A percentile compares a stretch with the other conserved stretches of the same genome.
phyloP scores from a whole-genome alignment of 2,113 vertebrate genomes.

The Peromyscus californicus region DNA sequence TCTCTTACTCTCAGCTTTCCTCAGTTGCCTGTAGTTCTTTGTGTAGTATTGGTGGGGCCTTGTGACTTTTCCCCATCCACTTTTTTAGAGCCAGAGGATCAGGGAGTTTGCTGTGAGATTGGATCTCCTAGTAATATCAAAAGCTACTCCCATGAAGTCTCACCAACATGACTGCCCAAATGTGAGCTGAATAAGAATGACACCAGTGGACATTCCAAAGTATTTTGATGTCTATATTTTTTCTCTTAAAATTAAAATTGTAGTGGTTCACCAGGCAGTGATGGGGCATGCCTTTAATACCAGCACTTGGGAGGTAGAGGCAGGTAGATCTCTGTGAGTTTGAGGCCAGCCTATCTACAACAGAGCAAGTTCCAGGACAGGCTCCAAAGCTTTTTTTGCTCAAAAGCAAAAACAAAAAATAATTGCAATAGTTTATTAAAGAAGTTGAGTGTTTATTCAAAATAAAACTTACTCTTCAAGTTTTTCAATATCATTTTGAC shows the following conservation, averaged over 20 bases:
- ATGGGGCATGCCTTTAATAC: too few species aligned
- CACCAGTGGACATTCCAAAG: background rate
- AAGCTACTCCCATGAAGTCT: background rate
- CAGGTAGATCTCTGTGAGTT: too few species aligned
- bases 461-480: slow-evolving; percentile 30
- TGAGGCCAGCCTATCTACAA: too few species aligned
- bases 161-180: background rate
- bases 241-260: slow-evolving; percentile 22
- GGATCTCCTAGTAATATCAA: background rate
- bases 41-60: background rate
- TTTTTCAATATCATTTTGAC: slow-evolving; percentile 41
- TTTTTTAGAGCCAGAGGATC: background rate
- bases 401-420: background rate
- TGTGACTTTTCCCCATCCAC: background rate
- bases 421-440: background rate
- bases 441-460: slow-evolving; percentile 43
- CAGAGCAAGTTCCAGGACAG: too few species aligned
- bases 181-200: background rate
- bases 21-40: background rate
- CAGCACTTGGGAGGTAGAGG: too few species aligned
- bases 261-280: background rate
- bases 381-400: too few species aligned
- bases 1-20: background rate
- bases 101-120: background rate
- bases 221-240: background rate